phyloP scores from a whole-genome alignment of 2,113 vertebrate genomes.

The Neogobius melanostomus region DNA sequence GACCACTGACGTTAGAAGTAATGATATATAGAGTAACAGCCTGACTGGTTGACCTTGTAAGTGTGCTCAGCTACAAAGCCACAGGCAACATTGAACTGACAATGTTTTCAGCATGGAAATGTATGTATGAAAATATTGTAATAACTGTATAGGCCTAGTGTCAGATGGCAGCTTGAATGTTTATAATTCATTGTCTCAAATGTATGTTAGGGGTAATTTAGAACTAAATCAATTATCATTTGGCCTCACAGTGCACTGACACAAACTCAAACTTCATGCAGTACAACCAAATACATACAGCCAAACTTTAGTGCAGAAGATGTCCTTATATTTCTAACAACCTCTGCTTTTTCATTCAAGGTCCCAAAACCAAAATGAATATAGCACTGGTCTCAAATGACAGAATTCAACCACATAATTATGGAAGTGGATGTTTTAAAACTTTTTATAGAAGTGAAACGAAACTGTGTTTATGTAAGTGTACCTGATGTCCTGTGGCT shows the following conservation, averaged over 20 bases:
- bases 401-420: conserved; percentile 2
- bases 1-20: not conserved
- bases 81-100: not conserved
- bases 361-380: conserved; percentile 14
- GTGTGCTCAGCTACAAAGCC: not conserved
- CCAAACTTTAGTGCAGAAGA: conserved; percentile 22
- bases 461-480: not conserved
- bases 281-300: not conserved
- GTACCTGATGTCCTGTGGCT: not conserved
- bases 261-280: not conserved
- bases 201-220: too few species aligned
- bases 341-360: conserved; percentile 26
- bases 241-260: not conserved
- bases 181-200: too few species aligned
- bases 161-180: too few species aligned
- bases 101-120: too few species aligned
- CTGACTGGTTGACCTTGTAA: conserved; percentile 42
- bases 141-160: too few species aligned
- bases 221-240: too few species aligned
- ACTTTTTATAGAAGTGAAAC: not conserved
- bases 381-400: conserved; percentile 13
- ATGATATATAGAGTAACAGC: conserved; percentile 14
- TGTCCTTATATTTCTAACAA: conserved; percentile 40
- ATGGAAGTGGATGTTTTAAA: conserved; percentile 16
- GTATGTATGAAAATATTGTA: not conserved